These are phyloP conservation scores for Distichodus sexfasciatus DNA, from an alignment of 2,797 vertebrate species.

Conservation along the genomic window DNA sequence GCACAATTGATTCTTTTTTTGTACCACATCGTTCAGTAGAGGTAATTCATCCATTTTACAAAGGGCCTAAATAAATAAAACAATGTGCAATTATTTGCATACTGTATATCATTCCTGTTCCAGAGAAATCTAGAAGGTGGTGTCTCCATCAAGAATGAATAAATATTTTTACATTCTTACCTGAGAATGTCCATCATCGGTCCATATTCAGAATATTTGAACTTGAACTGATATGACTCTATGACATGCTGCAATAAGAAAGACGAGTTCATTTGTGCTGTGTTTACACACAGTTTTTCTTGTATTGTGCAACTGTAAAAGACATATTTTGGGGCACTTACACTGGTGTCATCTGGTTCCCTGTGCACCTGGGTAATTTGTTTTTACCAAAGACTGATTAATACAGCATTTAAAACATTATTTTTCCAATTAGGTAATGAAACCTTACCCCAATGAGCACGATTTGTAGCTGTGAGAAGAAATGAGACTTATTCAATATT, in stretches of 20 bases:
- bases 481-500: constrained; percentile 3
- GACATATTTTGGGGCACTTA: too few relatives aligned
- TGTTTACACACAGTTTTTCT: background rate
- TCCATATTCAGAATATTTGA: constrained; percentile 84
- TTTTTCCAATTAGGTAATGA: too few relatives aligned
- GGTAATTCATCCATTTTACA: too few relatives aligned
- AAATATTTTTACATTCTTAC: too few relatives aligned
- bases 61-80: too few relatives aligned
- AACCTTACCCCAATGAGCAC: constrained; percentile 75
- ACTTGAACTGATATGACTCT: constrained; percentile 95
- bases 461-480: constrained; percentile 69
- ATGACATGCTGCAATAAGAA: constrained; percentile 78
- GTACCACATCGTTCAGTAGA: too few relatives aligned
- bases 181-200: constrained; percentile 75
- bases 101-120: too few relatives aligned
- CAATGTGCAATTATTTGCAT: too few relatives aligned
- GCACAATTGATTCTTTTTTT: too few relatives aligned
- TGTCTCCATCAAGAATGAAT: too few relatives aligned
- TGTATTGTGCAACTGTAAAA: background rate
- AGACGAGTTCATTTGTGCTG: background rate
- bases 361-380: constrained; percentile 70
- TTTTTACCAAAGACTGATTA: background rate
- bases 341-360: constrained; percentile 68
- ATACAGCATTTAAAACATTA: background rate
- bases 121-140: too few relatives aligned